Evolutionary conservation across 2,797 vertebrate species (phyloP), one percentile per base, ranked within the genome.

Genomic region (Ataeniobius toweri): DNA sequence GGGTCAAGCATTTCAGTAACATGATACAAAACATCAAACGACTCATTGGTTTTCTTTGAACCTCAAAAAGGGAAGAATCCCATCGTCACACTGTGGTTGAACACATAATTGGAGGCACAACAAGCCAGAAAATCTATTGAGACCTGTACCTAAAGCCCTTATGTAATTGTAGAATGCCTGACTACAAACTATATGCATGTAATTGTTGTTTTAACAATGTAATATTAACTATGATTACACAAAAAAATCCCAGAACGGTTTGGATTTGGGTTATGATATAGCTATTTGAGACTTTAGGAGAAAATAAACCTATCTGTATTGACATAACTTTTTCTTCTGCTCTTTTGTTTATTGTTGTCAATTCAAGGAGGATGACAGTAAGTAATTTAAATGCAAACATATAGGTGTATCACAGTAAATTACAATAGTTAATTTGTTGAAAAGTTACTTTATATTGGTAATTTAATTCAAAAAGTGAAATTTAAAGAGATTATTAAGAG

Each of bases 41-140:
- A 58, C 63, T 61, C 73, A 80, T 80, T 70, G 36, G 58, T 77
- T 72, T 58, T 67, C 26, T 58, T 24, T 39, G 28, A 36, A 36
- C 36, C 36, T 36, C 36, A 36, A 36, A 28, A 26, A 67, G 36
- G 63, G 63, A 67, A 67, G 41, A 39, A 24, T 44, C 65, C 39
- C 65, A 68, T 44, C 1, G 5, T 44, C 39, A n/a, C 39, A 24
- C 65, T 18, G 28, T 63, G 59, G 6, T 36, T 18, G 3, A 61
- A 4, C 31, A 65, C 31, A 22, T 31, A 65, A 24, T 24, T 10
- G 3, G 10, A 65, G 77, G 69, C 10, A 46, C 24, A 78, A 44
- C 24, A 61, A 22, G 31, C 13, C 44, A 63, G 48, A 67, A 68
- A 28, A 53, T 31, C 44, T 65, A 58, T 39, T 26, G 44, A 71